Conservation (phyloP, 2,113 vertebrate species). For the Lamprologus tigripictilis region DNA sequence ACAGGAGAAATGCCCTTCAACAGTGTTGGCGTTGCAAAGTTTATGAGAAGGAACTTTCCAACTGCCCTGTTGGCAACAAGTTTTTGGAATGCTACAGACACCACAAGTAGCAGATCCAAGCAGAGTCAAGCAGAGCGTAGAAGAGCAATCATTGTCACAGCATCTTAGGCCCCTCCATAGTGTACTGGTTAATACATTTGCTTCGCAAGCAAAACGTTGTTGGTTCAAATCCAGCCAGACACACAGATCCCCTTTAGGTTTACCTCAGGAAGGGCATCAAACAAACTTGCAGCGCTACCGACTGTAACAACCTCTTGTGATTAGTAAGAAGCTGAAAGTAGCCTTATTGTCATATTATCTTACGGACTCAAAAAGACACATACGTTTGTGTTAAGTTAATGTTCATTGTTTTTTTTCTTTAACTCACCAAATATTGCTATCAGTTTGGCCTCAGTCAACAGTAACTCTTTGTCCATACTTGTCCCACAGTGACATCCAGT, state of each 20-base stretch:
- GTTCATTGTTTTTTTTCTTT: neutral
- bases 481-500: constrained; percentile 81
- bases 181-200: neutral
- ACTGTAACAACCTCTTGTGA: neutral
- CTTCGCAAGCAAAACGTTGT: neutral
- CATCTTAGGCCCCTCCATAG: neutral
- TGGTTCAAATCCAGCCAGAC: neutral
- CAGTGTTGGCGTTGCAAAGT: neutral
- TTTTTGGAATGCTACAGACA: neutral
- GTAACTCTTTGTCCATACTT: neutral
- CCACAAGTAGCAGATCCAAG: neutral
- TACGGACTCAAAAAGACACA: neutral
- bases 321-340: neutral
- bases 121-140: neutral
- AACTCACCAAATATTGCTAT: neutral
- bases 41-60: neutral
- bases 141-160: neutral
- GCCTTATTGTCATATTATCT: neutral
- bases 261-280: neutral
- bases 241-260: neutral
- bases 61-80: neutral
- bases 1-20: neutral
- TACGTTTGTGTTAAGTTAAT: neutral
- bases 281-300: neutral
- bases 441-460: neutral